phyloP scores from a whole-genome alignment of 2,888 invertebrate species.

The Callinectes sapidus region DNA sequence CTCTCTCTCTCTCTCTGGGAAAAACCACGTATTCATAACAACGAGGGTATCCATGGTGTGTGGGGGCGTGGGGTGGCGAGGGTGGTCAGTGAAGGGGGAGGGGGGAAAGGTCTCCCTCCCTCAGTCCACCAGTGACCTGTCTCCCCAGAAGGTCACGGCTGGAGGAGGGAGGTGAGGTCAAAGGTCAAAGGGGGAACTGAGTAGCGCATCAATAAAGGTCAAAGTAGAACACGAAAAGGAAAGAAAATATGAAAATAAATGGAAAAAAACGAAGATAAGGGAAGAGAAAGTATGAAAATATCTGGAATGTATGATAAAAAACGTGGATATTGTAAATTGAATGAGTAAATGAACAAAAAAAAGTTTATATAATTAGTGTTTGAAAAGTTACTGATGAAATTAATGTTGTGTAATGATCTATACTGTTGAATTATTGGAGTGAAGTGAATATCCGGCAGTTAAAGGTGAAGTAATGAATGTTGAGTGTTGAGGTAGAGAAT shows the following conservation, averaged over 20 bases:
- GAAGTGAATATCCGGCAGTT: not conserved
- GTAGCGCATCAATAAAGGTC: not conserved
- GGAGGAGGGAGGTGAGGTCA: constrained; percentile 54
- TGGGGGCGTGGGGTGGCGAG: not conserved
- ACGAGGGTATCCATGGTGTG: not conserved
- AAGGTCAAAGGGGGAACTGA: not conserved
- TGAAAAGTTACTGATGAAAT: not conserved
- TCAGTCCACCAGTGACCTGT: constrained; percentile 58
- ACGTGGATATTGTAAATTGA: not conserved
- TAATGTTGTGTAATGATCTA: not conserved
- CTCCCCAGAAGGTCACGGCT: constrained; percentile 67
- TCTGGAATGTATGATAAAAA: not conserved
- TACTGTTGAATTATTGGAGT: not conserved
- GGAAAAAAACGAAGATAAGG: not conserved
- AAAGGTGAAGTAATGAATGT: not conserved
- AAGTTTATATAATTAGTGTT: not conserved
- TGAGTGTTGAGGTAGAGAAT: not conserved
- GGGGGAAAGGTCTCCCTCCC: not conserved
- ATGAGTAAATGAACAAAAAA: not conserved
- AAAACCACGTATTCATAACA: not conserved
- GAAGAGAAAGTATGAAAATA: not conserved
- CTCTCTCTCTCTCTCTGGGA: constrained; percentile 14
- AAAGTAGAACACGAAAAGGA: not conserved
- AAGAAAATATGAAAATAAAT: not conserved
- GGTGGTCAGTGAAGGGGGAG: not conserved